Conservation (phyloP, 2,888 invertebrate genomes). For the Myathropa florea region DNA sequence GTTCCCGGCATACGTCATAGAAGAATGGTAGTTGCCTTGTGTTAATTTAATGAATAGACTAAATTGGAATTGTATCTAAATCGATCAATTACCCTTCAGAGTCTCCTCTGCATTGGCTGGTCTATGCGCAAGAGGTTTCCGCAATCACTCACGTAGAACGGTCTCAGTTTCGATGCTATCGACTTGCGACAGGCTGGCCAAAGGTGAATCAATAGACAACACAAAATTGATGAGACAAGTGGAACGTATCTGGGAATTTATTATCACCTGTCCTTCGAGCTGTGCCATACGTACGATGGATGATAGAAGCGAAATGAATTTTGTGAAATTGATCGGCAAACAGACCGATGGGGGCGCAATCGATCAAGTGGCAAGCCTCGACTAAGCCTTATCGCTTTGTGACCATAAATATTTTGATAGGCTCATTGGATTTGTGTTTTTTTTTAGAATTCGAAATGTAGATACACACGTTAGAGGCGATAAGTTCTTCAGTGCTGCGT, state of each 20-base stretch:
- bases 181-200: not conserved
- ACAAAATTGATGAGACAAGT: not conserved
- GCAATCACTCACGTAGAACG: constrained; percentile 16
- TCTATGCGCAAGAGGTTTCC: constrained; percentile 5
- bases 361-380: not conserved
- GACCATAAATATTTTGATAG: not conserved
- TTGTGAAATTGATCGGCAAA: not conserved
- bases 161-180: too few relatives aligned
- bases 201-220: not conserved
- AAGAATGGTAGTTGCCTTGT: not conserved
- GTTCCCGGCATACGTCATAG: not conserved
- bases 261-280: not conserved
- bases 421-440: not conserved
- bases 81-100: constrained; percentile 37
- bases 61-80: constrained; percentile 32
- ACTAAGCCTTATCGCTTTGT: not conserved
- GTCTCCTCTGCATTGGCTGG: not conserved
- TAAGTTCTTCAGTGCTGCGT: not conserved
- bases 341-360: not conserved
- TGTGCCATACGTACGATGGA: not conserved
- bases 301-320: not conserved
- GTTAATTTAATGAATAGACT: constrained; percentile 3
- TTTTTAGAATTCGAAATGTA: not conserved
- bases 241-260: not conserved
- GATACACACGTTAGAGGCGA: not conserved